Evolutionary conservation across 2,797 vertebrate species (phyloP), one percentile per base, ranked within the genome.

Genomic region (Xenopus petersii): DNA sequence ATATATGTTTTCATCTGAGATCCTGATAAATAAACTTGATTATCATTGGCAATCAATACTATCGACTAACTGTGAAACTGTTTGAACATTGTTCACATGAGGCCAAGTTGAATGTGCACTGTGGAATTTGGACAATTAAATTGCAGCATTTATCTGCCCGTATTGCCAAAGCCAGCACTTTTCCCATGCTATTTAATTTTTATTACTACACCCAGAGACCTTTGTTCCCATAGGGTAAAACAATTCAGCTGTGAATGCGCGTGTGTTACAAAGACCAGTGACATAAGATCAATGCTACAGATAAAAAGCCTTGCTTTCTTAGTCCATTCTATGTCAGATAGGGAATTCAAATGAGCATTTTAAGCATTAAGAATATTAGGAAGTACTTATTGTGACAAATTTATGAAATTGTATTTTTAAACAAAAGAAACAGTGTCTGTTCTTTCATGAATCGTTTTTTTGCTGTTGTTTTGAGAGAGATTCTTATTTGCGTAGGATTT

Each of bases 171-270:
- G 88, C 89, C 88, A 91, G 91, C 91, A 89, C 85, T 91, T 93
- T 90, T 89, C 90, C 87, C 83, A 88, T 89, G 91, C 91, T 92
- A 92, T 92, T 92, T 91, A 91, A 92, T 92, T 4, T 91, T 92
- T 92, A 91, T 91, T 90, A 92, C 91, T 88, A 90, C 89, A 91
- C 91, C 90, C 92, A 89, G 89, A 92, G 89, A 89, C 89, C 85
- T 80, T 79, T 83, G 84, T 87, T 86, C 89, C 89, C 91, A 85
- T 70, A 79, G 87, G 90, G 84, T 88, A 89, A 90, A 89, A 89
- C 89, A 90, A 91, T 90, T 89, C 90, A 89, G 86, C 84, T 83
- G 86, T 83, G 64, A 60, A 42, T 69, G 84, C 61, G 85, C 87
- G 81, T 83, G 84, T 16, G 7, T 86, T 86, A 83, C 87, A 83